Evolutionary conservation across 1,140 invertebrate genomes (phyloP).

Genomic region (Coelopa frigida): DNA sequence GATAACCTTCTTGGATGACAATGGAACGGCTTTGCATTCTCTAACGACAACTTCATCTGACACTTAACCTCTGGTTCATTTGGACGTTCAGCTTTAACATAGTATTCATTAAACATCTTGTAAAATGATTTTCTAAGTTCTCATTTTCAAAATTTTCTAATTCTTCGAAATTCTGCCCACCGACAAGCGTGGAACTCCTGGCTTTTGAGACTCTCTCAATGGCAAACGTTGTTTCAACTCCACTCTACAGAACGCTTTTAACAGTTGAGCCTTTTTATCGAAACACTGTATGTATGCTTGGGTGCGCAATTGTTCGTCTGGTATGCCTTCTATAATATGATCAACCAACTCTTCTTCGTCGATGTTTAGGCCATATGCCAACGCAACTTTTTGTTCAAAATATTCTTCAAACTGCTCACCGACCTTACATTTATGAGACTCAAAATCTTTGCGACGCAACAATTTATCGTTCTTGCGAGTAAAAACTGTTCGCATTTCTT

Average conservation of each 20-base stretch:
- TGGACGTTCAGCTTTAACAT: background rate
- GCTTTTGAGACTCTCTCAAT: slow-evolving; percentile 6
- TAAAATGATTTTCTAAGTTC: background rate
- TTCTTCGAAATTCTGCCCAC: background rate
- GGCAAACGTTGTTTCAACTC: background rate
- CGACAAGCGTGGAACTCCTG: background rate
- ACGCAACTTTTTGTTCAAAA: slow-evolving; percentile 20
- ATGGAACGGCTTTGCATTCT: slow-evolving; percentile 16
- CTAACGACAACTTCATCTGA: slow-evolving; percentile 15
- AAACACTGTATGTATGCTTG: slow-evolving; percentile 14
- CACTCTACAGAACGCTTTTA: slow-evolving; percentile 5
- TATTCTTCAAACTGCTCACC: slow-evolving; percentile 17
- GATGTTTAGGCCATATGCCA: slow-evolving; percentile 18
- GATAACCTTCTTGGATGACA: slow-evolving; percentile 19
- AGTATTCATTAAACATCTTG: slow-evolving; percentile 5
- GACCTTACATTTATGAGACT: background rate
- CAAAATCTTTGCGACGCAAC: background rate
- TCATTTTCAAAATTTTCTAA: background rate
- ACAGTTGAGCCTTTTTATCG: background rate
- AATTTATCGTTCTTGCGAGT: background rate
- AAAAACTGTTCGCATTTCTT: background rate
- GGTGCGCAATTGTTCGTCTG: slow-evolving; percentile 13
- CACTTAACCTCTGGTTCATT: slow-evolving; percentile 5
- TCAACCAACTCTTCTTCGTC: slow-evolving; percentile 20
- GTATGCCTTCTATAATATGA: slow-evolving; percentile 21